Conservation (phyloP, 2,888 invertebrate genomes). For the Galerucella nymphaeae region DNA sequence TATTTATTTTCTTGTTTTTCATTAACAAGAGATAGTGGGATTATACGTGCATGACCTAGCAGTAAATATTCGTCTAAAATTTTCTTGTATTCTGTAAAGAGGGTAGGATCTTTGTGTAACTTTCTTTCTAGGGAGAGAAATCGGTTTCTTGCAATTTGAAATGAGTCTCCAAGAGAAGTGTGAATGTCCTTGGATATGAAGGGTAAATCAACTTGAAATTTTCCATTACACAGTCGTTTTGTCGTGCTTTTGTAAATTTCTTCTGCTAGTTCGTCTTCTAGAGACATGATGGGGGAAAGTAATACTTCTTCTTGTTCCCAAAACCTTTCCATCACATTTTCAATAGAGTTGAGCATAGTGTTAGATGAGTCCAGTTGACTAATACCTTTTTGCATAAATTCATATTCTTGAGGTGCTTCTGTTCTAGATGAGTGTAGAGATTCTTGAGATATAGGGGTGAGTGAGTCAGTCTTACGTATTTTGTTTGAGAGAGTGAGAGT, state of each 20-base stretch:
- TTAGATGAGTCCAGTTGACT: too few species aligned
- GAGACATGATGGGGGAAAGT: conserved; percentile 19
- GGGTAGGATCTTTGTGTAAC: conserved; percentile 9
- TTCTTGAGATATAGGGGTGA: too few species aligned
- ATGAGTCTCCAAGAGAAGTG: conserved; percentile 10
- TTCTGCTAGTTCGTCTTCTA: conserved; percentile 31
- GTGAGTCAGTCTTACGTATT: too few species aligned
- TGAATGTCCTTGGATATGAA: conserved; percentile 15
- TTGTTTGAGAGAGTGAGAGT: too few species aligned
- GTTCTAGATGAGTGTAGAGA: too few species aligned
- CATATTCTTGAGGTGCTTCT: too few species aligned
- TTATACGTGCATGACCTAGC: conserved; percentile 16
- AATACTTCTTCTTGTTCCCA: too few species aligned
- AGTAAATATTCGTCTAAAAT: background rate
- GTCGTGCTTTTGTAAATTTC: conserved; percentile 19
- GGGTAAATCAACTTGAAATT: conserved; percentile 31
- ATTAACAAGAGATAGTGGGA: conserved; percentile 11
- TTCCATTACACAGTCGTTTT: conserved; percentile 18
- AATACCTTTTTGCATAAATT: too few species aligned
- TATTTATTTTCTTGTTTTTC: conserved; percentile 16
- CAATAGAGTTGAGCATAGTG: conserved; percentile 2
- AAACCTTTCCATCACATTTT: too few species aligned
- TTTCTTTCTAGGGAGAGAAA: conserved; percentile 14
- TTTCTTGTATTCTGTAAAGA: too few species aligned
- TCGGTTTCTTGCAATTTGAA: conserved; percentile 2